A percentile compares a stretch with the other conserved stretches of the same genome.
Evolutionary conservation across 2,797 vertebrate species (phyloP).

Genomic region (Myiotriccus ornatus): DNA sequence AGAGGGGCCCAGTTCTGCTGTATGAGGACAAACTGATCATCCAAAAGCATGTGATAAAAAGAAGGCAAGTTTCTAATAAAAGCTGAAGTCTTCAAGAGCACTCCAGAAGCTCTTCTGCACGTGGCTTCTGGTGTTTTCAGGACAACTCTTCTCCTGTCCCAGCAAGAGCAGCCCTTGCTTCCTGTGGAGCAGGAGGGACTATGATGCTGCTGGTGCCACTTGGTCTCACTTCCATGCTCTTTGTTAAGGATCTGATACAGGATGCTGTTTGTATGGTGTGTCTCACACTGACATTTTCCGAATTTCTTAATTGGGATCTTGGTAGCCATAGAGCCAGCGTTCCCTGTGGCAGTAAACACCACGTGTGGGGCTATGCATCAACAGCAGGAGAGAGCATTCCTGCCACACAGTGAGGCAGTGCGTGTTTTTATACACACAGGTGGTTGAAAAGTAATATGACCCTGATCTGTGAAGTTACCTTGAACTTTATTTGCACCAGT

Average conservation of each 20-base stretch:
- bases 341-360: neutral
- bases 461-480: constrained; percentile 8
- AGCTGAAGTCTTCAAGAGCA: constrained; percentile 56
- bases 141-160: neutral
- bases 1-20: constrained; percentile 55
- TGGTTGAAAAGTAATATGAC: neutral
- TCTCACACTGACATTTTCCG: constrained; percentile 3
- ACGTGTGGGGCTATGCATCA: neutral
- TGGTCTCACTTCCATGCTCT: neutral
- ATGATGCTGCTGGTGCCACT: neutral
- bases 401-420: neutral
- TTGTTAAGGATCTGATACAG: constrained; percentile 37
- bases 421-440: constrained; percentile 9
- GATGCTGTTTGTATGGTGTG: neutral
- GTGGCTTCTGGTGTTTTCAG: constrained; percentile 45
- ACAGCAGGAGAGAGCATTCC: neutral
- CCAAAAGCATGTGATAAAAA: constrained; percentile 50
- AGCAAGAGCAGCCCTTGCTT: constrained; percentile 3
- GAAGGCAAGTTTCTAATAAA: constrained; percentile 67
- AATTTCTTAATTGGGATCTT: neutral
- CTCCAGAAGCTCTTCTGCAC: constrained; percentile 38
- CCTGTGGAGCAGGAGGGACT: neutral
- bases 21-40: constrained; percentile 50
- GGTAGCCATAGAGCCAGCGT: neutral
- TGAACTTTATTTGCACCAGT: constrained; percentile 50